Evolutionary conservation across 2,888 invertebrate genomes (phyloP).

Genomic region (Drosophila pseudotalamancana): DNA sequence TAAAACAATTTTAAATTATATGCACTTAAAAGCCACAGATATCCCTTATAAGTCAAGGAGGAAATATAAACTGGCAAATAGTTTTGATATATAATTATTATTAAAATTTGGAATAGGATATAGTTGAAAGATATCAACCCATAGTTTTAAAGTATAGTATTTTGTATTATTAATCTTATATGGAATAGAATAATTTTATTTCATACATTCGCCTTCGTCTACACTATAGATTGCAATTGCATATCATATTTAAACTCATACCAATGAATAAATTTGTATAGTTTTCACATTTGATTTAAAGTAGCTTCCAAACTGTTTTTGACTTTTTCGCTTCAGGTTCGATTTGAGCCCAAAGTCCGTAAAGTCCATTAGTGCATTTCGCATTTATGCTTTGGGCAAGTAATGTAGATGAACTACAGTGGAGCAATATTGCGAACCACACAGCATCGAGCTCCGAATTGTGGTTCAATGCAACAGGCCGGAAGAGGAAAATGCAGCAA

Average conservation of each 20-base stretch:
- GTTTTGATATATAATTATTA: no score
- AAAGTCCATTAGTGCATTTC: conserved; percentile 76
- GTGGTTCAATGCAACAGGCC: conserved; percentile 46
- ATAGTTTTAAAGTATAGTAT: no score
- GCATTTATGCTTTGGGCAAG: conserved; percentile 52
- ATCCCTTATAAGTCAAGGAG: no score
- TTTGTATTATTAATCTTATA: no score
- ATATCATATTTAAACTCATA: no score
- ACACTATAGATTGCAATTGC: no score
- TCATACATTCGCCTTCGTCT: no score
- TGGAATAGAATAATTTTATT: no score
- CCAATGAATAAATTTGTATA: no score
- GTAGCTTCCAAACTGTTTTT: conserved; percentile 27
- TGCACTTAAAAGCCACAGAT: not conserved
- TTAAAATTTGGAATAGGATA: no score
- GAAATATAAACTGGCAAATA: not conserved
- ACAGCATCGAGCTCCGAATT: conserved; percentile 44
- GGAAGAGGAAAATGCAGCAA: not conserved
- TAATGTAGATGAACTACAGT: not conserved
- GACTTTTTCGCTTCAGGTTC: conserved; percentile 24
- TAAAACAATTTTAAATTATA: conserved; percentile 9
- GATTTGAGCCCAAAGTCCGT: conserved; percentile 25
- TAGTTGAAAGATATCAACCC: no score
- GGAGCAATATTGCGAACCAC: conserved; percentile 6
- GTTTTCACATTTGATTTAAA: no score